Evolutionary conservation across 2,888 invertebrate genomes (phyloP), one percentile per base, ranked within the genome.

Genomic region (Eucera pruinosa): DNA sequence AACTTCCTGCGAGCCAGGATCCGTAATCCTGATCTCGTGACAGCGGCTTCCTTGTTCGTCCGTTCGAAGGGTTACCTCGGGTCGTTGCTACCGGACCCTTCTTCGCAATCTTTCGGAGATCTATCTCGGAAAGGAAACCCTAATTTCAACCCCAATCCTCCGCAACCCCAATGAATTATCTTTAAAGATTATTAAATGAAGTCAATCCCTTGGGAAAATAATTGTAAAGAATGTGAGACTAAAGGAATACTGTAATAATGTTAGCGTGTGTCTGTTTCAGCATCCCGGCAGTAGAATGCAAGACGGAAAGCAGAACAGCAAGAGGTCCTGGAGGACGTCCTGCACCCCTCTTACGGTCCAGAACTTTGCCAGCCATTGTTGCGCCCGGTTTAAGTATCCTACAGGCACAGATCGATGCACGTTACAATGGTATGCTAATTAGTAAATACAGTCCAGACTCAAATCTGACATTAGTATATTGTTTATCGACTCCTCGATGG

Each of bases 331-430:
- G 90, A 83, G 94, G 87, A 45, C 93, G 94, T 43, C 96, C 96
- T 25, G 96, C 96, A 13, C 97, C 97, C 0, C 93, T 97, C 79
- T 93, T 97, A 83, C 95, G 97, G 86, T 97, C 97, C 48, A 94
- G 97, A 88, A 97, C 97, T 6, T 93, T 97, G 73, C 97, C 97
- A 48, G 97, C 97, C 81, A 97, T 97, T 90, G 96, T 97, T 54
- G 96, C 96, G 48, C 97, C 97, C 1, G 97, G 97, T 62, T 95
- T 97, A 89, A 96, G 94, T 86, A 96, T 97, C 86, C 94, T 97
- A 36, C 96, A 97, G 82, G 96, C 97, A 68, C 96, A 97, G 93
- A 95, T 97, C 85, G 97, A 97, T 88, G 95, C 96, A 67, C 94
- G 94, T 81, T 94, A 94, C 88, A 93, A 85, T 62, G 86, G 89